Percentiles rank a stretch among this genome's conserved stretches.
Conservation (phyloP, 2,113 vertebrate genomes). For the Sardina pilchardus region DNA sequence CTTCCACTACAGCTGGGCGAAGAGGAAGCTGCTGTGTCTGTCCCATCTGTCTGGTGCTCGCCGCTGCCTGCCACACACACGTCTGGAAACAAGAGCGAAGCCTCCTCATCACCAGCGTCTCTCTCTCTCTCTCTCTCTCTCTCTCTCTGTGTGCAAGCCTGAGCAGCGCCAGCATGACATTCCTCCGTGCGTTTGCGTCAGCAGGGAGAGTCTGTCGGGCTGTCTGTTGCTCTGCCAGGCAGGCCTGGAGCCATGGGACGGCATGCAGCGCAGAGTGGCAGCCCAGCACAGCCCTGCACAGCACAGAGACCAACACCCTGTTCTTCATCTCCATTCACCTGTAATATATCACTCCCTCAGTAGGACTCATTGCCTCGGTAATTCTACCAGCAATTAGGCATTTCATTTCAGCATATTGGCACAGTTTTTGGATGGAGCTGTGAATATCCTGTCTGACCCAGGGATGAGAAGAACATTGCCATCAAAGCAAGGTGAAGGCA, state of each 20-base stretch:
- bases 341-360: background rate
- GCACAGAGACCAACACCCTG: background rate
- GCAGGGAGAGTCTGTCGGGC: background rate
- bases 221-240: background rate
- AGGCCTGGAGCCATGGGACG: background rate
- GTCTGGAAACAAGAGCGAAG: background rate
- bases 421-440: too few relatives aligned
- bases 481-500: background rate
- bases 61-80: background rate
- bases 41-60: background rate
- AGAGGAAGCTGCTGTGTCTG: background rate
- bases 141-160: background rate
- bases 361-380: background rate
- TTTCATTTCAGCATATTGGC: background rate
- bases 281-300: background rate
- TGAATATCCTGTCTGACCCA: too few relatives aligned
- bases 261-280: background rate
- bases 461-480: background rate
- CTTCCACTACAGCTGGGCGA: background rate
- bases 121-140: too few relatives aligned
- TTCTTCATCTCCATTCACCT: background rate
- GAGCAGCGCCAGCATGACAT: background rate
- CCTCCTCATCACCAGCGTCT: background rate
- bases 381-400: background rate
- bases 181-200: background rate